Base-by-base conservation (phyloP, 1,140 invertebrate species). In the Lasioglossum baleicum region DNA sequence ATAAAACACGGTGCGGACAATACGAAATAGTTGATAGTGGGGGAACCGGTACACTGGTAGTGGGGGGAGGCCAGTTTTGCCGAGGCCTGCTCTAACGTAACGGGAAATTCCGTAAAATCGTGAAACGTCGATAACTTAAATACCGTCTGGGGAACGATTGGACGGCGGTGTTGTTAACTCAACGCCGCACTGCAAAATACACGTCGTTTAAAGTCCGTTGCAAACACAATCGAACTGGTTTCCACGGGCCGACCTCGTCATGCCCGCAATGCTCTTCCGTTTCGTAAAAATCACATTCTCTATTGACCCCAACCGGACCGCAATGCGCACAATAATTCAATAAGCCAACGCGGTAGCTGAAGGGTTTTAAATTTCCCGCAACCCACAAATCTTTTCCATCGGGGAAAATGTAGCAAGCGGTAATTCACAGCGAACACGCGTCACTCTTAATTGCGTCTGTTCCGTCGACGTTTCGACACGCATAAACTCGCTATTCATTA, bases 281-380 rank as follows among this genome's bases (percentile, higher is more conserved):
- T 76, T 60, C 53, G 65, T 15, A 76, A 76, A 68, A 68, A 76
- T 76, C 74, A 65, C 13, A 60, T 76, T 76, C 67, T 31, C 64
- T 65, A 75, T 68, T 75, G 73, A 67, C 63, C 64, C 22, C 64
- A 13, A 11, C 15, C 64, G 48, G 35, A 17, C 73, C 70, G 73
- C 73, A 66, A 40, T 31, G 22, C 40, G 26, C 40, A 35, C 53
- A 69, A 76, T 76, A 75, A 75, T 75, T 75, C 73, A 75, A 75
- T 75, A 75, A 75, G 64, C 73, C 64, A 35, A 56, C 40, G 66
- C 61, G 10, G 8, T 1, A 51, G 48, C 7, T 17, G 74, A 76
- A 60, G 51, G 65, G 74, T 68, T 76, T 76, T 68, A 76, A 76
- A 76, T 76, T 76, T 68, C 20, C 65, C 74, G 53, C 74, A 2